phyloP scores from a whole-genome alignment of 2,797 vertebrate genomes.

The Coluber constrictor region DNA sequence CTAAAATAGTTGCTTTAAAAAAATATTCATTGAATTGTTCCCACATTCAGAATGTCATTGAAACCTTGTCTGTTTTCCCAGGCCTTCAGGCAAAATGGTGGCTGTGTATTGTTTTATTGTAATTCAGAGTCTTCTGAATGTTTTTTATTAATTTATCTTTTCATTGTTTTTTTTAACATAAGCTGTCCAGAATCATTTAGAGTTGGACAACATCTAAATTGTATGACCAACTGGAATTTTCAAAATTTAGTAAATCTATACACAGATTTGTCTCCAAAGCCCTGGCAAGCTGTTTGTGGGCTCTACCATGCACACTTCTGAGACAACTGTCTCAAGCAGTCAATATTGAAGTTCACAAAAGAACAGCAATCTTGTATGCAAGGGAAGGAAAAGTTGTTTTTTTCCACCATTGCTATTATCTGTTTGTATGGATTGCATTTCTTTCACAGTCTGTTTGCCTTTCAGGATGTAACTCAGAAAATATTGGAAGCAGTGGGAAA shows the following conservation, averaged over 20 bases:
- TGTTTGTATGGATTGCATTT: neutral
- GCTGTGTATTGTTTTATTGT: neutral
- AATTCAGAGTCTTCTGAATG: neutral
- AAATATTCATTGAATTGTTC: neutral
- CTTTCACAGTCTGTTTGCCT: neutral
- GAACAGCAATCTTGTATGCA: neutral
- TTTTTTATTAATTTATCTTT: neutral
- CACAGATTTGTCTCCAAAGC: neutral
- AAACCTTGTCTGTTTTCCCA: neutral
- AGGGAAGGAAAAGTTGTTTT: neutral
- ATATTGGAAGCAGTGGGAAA: constrained; percentile 90
- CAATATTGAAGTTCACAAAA: neutral
- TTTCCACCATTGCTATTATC: neutral
- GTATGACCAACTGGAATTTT: neutral
- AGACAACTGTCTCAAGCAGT: neutral
- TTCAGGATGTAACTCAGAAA: constrained; percentile 92
- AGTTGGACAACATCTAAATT: neutral
- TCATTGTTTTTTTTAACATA: neutral
- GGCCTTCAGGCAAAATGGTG: neutral
- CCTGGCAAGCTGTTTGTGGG: neutral
- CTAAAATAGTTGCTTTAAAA: neutral
- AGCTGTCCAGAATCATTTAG: neutral
- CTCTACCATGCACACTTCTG: neutral
- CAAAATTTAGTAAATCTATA: neutral
- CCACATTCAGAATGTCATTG: neutral